Evolutionary conservation across 1,140 invertebrate genomes (phyloP).

Genomic region (Eufriesea mexicana): DNA sequence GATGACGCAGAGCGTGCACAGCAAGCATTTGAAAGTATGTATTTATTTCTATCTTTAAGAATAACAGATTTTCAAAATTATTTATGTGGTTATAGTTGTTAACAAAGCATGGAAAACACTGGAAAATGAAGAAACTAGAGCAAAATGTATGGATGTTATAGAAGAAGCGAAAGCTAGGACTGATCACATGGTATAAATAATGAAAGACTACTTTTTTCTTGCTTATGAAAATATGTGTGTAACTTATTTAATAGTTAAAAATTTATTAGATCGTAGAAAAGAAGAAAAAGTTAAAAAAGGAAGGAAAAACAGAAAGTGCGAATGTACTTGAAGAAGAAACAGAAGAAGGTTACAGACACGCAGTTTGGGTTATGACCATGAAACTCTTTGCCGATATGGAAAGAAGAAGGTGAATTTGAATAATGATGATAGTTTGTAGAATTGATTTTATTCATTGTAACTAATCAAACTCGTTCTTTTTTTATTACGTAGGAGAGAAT

Average conservation of each 20-base stretch:
- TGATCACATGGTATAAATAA: constrained; percentile 90
- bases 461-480: neutral
- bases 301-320: constrained; percentile 87
- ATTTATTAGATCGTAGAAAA: constrained; percentile 93
- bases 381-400: constrained; percentile 99
- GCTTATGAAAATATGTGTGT: neutral
- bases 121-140: constrained; percentile 96
- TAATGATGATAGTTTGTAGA: neutral
- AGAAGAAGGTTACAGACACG: constrained; percentile 94
- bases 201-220: neutral
- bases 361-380: constrained; percentile 98
- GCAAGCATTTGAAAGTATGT: constrained; percentile 92
- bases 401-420: constrained; percentile 85
- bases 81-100: constrained; percentile 85
- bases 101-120: constrained; percentile 98
- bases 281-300: constrained; percentile 96
- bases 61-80: neutral
- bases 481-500: constrained; percentile 83
- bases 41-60: neutral
- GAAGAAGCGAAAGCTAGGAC: constrained; percentile 97
- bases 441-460: neutral
- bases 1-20: constrained; percentile 97
- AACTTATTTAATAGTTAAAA: constrained; percentile 9
- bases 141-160: constrained; percentile 97
- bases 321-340: constrained; percentile 95